Percentiles rank a stretch among this genome's conserved stretches.
Conservation (phyloP, 2,113 vertebrate genomes). For the Anthoscopus minutus region DNA sequence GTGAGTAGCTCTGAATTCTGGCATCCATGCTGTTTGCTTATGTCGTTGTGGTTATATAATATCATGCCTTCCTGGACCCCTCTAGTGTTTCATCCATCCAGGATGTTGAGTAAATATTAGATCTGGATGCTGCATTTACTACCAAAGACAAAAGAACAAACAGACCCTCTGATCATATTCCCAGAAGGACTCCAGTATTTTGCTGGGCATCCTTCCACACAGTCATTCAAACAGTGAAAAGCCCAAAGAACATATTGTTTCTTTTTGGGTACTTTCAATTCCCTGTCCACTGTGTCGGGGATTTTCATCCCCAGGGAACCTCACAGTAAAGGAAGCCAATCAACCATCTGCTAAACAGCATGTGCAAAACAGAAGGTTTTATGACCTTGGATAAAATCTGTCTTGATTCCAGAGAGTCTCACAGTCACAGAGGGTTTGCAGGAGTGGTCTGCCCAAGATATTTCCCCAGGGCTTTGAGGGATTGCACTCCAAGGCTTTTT, state of each 20-base stretch:
- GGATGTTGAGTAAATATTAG: not conserved
- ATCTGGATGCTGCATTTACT: not conserved
- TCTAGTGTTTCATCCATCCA: not conserved
- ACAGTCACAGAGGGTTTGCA: not conserved
- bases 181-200: not conserved
- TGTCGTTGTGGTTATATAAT: not conserved
- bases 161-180: not conserved
- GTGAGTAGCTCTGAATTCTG: accelerated
- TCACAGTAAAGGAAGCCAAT: not conserved
- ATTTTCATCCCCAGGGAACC: not conserved
- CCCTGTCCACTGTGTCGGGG: not conserved
- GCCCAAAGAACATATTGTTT: not conserved
- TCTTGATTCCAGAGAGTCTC: not conserved
- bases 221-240: not conserved
- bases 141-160: not conserved
- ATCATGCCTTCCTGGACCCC: not conserved
- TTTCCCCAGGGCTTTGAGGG: not conserved
- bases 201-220: not conserved
- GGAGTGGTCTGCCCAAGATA: not conserved
- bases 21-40: accelerated
- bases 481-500: not conserved
- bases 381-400: not conserved
- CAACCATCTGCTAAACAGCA: not conserved
- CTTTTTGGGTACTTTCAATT: not conserved
- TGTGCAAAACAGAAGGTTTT: not conserved